Conservation (phyloP, 2,113 vertebrate genomes). For the Pomatostomus ruficeps region DNA sequence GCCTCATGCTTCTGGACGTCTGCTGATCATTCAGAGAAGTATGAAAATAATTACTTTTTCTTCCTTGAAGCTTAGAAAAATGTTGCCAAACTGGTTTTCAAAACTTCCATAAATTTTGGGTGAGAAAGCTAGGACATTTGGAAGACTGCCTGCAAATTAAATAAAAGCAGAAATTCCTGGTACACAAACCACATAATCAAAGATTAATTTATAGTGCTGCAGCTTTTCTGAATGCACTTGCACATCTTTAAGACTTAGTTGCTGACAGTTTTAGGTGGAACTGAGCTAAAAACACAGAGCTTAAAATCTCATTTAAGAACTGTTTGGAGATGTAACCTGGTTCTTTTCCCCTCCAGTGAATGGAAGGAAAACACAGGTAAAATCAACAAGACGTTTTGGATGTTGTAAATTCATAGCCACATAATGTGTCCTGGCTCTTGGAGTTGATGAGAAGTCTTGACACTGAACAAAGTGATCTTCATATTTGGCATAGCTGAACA, state of each 20-base stretch:
- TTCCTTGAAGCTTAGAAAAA: neutral
- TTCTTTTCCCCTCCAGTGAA: neutral
- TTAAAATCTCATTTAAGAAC: neutral
- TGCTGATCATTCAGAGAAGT: neutral
- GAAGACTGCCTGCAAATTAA: neutral
- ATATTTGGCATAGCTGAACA: neutral
- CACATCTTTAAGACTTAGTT: neutral
- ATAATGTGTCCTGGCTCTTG: neutral
- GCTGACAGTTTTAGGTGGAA: neutral
- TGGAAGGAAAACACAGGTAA: neutral
- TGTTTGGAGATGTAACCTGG: neutral
- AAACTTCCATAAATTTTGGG: neutral
- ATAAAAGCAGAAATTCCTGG: neutral
- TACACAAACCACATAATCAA: neutral
- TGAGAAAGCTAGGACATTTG: neutral
- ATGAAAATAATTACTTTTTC: neutral
- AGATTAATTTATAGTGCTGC: neutral
- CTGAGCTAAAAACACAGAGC: neutral
- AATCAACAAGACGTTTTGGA: neutral
- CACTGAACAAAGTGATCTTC: neutral
- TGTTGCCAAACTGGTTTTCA: neutral
- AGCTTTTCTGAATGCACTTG: neutral
- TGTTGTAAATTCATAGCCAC: neutral
- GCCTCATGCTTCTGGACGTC: neutral
- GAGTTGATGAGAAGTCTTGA: neutral